phyloP scores from a whole-genome alignment of 2,113 vertebrate genomes.

The Eidolon helvum region DNA sequence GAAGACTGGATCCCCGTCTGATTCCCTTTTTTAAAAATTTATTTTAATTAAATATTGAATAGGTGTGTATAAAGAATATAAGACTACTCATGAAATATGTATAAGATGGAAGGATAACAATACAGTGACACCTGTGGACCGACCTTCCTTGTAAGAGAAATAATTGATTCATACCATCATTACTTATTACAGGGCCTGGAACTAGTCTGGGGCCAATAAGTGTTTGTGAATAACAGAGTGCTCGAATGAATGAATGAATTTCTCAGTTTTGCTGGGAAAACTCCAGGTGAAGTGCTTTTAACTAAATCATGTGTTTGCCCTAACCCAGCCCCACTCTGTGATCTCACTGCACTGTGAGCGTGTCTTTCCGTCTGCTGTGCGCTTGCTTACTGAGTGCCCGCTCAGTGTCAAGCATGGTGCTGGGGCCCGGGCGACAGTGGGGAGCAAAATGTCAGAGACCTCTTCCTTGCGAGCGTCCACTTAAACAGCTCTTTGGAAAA shows the following conservation, averaged over 20 bases:
- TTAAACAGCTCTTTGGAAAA: background rate
- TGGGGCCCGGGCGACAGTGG: background rate
- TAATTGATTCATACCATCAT: background rate
- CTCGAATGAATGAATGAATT: background rate
- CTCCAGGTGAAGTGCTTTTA: background rate
- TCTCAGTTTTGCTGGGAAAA: background rate
- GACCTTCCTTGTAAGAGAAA: background rate
- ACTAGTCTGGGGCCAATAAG: background rate
- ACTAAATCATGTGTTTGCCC: background rate
- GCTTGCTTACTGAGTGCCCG: too few species aligned
- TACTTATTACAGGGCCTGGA: background rate
- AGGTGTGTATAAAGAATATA: slow-evolving; percentile 14
- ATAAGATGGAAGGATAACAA: background rate
- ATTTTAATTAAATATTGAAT: slow-evolving; percentile 49
- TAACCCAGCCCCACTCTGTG: background rate
- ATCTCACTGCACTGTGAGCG: background rate
- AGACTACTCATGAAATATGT: slow-evolving; percentile 31
- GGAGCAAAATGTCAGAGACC: background rate
- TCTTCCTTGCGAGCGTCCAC: background rate
- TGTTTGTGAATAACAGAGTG: background rate
- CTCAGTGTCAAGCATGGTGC: background rate
- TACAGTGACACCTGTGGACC: background rate
- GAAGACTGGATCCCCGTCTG: slow-evolving; percentile 9
- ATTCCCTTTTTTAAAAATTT: background rate
- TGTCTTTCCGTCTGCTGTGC: background rate